phyloP scores from a whole-genome alignment of 2,888 invertebrate species.

The Dasysyrphus tricinctus region DNA sequence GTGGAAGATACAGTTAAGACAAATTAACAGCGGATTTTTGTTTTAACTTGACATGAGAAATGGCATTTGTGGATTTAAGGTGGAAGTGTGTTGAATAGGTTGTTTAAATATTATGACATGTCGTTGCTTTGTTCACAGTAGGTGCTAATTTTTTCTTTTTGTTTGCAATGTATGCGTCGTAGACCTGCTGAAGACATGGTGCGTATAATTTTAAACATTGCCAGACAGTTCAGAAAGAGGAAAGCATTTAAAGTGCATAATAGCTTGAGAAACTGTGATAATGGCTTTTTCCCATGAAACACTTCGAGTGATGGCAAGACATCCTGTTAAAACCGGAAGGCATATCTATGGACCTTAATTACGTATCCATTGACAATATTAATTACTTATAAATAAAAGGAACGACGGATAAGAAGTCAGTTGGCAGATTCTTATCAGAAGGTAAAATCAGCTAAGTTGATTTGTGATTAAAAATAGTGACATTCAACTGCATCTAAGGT shows the following conservation, averaged over 20 bases:
- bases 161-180: background rate
- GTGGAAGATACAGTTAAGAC: slow-evolving; percentile 22
- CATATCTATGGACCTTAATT: background rate
- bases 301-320: background rate
- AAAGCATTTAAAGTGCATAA: background rate
- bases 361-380: background rate
- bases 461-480: no score
- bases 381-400: no score
- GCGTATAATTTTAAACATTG: background rate
- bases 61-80: background rate
- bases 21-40: background rate
- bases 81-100: background rate
- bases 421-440: no score
- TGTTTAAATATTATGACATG: background rate
- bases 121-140: background rate
- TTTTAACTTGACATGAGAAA: background rate
- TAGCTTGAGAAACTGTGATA: background rate
- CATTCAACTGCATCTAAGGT: no score
- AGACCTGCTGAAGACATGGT: background rate
- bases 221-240: background rate
- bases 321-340: background rate
- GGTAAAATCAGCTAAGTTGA: no score
- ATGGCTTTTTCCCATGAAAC: background rate
- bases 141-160: background rate
- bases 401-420: no score